phyloP scores from a whole-genome alignment of 2,113 vertebrate genomes.

The Leptobrachium ailaonicum region DNA sequence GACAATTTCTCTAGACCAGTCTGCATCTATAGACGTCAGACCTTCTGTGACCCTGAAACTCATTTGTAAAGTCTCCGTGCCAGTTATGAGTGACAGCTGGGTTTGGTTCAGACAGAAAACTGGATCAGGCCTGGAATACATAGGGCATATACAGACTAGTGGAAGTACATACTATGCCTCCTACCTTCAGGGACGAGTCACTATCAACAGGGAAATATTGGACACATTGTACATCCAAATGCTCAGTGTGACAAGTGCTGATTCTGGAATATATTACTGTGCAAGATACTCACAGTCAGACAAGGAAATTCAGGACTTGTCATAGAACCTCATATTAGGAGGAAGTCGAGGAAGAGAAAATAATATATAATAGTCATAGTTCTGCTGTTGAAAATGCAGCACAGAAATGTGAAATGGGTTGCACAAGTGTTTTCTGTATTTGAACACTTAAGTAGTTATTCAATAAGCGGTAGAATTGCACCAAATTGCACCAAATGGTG shows the following conservation, averaged over 20 bases:
- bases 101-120: slow-evolving; percentile 28
- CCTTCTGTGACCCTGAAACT: slow-evolving; percentile 25
- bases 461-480: no score
- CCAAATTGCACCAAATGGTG: no score
- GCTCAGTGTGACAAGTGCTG: neutral
- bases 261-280: slow-evolving; percentile 15
- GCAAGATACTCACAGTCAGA: neutral
- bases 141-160: slow-evolving; percentile 48
- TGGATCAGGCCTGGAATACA: slow-evolving; percentile 32
- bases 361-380: no score
- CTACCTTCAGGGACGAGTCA: neutral
- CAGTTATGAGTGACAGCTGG: neutral
- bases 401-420: no score
- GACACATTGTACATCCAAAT: neutral
- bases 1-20: slow-evolving; percentile 2
- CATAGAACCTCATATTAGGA: neutral
- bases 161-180: slow-evolving; percentile 8
- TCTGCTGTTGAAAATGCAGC: no score
- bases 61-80: slow-evolving; percentile 39
- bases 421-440: no score
- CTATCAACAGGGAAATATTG: neutral
- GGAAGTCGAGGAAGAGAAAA: no score
- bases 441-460: no score
- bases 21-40: slow-evolving; percentile 1
- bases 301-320: neutral